Base-by-base conservation (phyloP, 2,113 vertebrate genomes). In the Platichthys flesus region DNA sequence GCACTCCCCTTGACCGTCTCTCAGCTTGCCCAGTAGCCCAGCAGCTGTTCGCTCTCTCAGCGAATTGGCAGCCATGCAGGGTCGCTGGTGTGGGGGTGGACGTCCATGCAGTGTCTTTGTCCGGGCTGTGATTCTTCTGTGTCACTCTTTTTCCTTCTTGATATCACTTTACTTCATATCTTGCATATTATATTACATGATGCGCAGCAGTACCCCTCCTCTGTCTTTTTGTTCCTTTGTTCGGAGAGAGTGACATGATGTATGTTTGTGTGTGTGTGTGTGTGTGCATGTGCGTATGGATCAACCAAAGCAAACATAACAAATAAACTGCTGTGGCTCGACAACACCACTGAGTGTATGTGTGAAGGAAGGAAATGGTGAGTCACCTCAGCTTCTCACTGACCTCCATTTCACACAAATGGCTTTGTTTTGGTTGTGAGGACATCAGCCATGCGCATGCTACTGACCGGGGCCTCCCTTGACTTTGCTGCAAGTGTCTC, bases 351-450 rank as follows among this genome's bases (percentile, higher is more conserved):
- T 74, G 57, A 6, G 24, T 10, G 1, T n/a, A 55, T 15, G 35
- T 18, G 16, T 5, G 9, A 24, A 1, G 57, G 54, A 37, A 13
- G 2, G 62, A 23, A 13, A 69, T 3, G 35, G 57, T 42, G 40
- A 13, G 12, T 42, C 40, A 42, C 51, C 13, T 55, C 37, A 35
- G 42, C n/a, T 61, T 26, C 61, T 59, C 20, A 47, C 74, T 82
- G 85, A 82, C 79, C 56, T 79, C 85, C 56, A 79, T 70, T 69
- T 81, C 71, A 59, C 73, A 67, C 62, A 82, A 63, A 81, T 52
- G 70, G 61, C 82, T 89, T 85, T 92, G 89, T 92, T 93, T 90
- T 89, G 91, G 78, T 89, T 89, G 85, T 92, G 84, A 88, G 91
- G 73, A 85, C 78, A 84, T 88, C 84, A 76, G 83, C 86, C 69